These are phyloP conservation scores for Entomobrya multifasciata DNA, from an alignment of 2,888 invertebrate genomes.

Conservation along the genomic window DNA sequence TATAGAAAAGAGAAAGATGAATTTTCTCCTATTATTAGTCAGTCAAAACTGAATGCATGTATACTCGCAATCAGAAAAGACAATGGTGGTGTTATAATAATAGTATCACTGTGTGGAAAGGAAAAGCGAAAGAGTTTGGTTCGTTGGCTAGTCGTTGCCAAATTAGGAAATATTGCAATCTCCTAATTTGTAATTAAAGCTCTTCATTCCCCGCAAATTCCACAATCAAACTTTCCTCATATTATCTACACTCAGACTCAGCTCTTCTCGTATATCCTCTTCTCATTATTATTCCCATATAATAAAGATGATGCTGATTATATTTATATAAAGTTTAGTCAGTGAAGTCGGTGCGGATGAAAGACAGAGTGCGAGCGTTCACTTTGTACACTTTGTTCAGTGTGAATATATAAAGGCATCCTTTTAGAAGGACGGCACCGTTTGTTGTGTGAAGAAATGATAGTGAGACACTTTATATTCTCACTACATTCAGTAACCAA, in stretches of 20 bases:
- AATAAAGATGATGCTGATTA: not conserved
- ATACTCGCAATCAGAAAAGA: no score
- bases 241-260: not conserved
- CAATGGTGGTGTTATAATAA: no score
- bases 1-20: conserved; percentile 4
- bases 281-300: conserved; percentile 29
- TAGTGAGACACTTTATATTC: no score
- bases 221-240: conserved; percentile 67
- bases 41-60: conserved; percentile 18
- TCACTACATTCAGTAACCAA: not conserved
- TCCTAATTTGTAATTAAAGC: conserved; percentile 75
- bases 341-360: no score
- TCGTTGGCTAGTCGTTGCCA: conserved; percentile 67
- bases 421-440: no score
- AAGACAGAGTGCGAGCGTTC: no score
- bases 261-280: no score
- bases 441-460: no score
- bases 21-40: conserved; percentile 49
- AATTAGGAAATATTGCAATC: conserved; percentile 75
- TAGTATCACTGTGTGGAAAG: conserved; percentile 29
- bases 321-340: no score
- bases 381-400: no score
- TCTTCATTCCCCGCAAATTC: conserved; percentile 73
- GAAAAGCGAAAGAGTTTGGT: conserved; percentile 20
- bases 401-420: no score